Percentiles rank a stretch among this genome's conserved stretches.
Evolutionary conservation across 2,113 vertebrate genomes (phyloP).

Genomic region (Oceanodroma tethys): DNA sequence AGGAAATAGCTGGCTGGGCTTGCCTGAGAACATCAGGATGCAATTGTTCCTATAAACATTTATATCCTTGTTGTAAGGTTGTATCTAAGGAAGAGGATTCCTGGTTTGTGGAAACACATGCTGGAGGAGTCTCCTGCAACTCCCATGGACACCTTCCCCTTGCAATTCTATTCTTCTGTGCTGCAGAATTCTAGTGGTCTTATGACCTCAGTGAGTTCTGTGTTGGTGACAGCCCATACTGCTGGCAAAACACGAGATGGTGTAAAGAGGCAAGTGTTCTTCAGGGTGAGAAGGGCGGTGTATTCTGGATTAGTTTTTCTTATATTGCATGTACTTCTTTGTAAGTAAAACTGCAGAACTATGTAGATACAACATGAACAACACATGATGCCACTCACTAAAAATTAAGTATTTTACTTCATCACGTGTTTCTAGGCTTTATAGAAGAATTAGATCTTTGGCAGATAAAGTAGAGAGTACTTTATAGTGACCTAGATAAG

Average conservation of each 20-base stretch:
- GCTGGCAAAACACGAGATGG: neutral
- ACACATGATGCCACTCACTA: neutral
- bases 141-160: neutral
- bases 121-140: neutral
- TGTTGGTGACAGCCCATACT: neutral
- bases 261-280: neutral
- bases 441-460: neutral
- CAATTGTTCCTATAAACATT: neutral
- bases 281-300: neutral
- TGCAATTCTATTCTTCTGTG: neutral
- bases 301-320: neutral
- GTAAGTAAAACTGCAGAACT: neutral
- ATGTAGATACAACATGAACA: fast-evolving
- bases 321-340: neutral
- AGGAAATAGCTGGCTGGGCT: neutral
- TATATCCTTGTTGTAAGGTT: neutral
- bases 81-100: neutral
- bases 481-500: neutral
- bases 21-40: neutral
- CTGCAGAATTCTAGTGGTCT: neutral
- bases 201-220: neutral
- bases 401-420: neutral
- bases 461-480: neutral
- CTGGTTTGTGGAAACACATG: neutral
- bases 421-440: neutral